Evolutionary conservation across 2,113 vertebrate species (phyloP), one percentile per base, ranked within the genome.

Genomic region (Piprites chloris): DNA sequence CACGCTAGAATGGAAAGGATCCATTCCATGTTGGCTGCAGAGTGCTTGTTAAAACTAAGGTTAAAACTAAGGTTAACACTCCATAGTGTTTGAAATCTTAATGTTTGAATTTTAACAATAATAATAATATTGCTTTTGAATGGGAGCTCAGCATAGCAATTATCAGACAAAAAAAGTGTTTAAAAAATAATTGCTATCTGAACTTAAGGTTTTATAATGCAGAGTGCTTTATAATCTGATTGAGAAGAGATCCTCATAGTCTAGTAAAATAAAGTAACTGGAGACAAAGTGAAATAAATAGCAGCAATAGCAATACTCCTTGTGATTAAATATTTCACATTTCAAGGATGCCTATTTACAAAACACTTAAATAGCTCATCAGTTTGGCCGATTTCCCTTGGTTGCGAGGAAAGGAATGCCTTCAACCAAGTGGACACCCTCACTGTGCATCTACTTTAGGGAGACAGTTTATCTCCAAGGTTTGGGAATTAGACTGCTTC

Each of bases 261-360:
- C 83, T 84, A 83, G 78, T 52, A 88, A 89, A 94, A 83, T 80
- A 32, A 79, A 87, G 53, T 78, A 87, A 84, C 55, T 67, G 42
- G 17, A 80, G n/a, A n/a, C 17, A 77, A 42, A 80, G 47, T 71
- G 27, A 92, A 93, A 68, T 81, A 83, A 93, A 81, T 90, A 88
- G 59, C 33, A 90, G 71, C 65, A 91, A 61, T 65, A 90, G 52
- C 65, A 93, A 65, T 90, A 71, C 23, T 85, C 46, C 59, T 74
- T 81, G n/a, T 72, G 81, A 95, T 86, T 86, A 92, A 96, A 86
- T 87, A 81, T 86, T 92, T 86, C 61, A 53, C 39, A 58, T 94
- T 90, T 90, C 79, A 88, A 77, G 28, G 15, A 39, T 77, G 18
- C 16, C 27, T 67, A 28, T 89, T 92, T 56, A 52, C 20, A 75